phyloP scores from a whole-genome alignment of 2,797 vertebrate genomes.

The Phoebastria nigripes region DNA sequence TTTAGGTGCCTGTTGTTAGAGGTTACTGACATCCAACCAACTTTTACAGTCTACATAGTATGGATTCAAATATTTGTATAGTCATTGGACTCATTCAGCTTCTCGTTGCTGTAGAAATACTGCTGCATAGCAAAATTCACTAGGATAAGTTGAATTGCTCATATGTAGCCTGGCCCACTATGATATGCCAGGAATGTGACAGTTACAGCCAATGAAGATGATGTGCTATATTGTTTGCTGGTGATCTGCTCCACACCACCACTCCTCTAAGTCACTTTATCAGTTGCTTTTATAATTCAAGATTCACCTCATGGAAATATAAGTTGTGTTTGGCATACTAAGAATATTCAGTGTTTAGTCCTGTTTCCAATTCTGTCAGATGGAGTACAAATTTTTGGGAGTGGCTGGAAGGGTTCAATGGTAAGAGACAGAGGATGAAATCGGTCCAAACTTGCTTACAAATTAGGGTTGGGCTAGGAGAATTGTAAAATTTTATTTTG shows the following conservation, averaged over 20 bases:
- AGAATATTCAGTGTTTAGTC: not conserved
- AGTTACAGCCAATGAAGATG: not conserved
- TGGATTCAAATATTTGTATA: not conserved
- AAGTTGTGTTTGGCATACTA: not conserved
- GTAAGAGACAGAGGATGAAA: not conserved
- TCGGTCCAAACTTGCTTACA: not conserved
- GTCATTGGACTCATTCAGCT: not conserved
- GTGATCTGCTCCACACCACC: not conserved
- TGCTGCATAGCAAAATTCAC: not conserved
- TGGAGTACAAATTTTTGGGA: not conserved
- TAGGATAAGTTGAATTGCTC: not conserved
- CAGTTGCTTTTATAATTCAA: not conserved
- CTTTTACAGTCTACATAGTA: not conserved
- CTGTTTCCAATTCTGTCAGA: not conserved
- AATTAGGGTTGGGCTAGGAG: not conserved
- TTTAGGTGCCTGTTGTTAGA: not conserved
- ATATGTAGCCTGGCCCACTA: not conserved
- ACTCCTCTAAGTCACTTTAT: not conserved
- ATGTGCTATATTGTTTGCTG: not conserved
- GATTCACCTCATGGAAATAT: not conserved
- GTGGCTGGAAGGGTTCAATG: not conserved
- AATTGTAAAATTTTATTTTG: not conserved
- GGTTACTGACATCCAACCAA: not conserved
- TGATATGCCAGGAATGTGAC: not conserved
- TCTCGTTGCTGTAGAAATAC: not conserved